phyloP scores from a whole-genome alignment of 35 echinoderm and acorn worm genomes.

The Ophiothrix spiculata region DNA sequence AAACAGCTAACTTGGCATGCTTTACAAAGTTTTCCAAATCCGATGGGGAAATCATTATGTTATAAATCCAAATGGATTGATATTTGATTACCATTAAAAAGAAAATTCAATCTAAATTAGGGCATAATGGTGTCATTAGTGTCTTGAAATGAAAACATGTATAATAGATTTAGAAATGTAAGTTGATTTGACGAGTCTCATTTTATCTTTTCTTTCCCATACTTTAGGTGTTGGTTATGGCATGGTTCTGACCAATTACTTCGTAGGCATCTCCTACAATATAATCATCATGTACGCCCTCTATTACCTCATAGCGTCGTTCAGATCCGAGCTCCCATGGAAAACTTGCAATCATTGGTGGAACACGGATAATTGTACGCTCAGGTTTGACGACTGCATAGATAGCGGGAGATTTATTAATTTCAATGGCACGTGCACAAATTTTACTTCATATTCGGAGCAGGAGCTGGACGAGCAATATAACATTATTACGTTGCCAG shows the following conservation, averaged over 20 bases:
- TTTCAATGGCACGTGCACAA: constrained; percentile 1
- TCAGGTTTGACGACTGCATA: not conserved
- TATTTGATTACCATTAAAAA: not conserved
- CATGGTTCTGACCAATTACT: constrained; percentile 40
- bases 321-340: constrained; percentile 69
- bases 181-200: not conserved
- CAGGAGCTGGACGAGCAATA: not conserved
- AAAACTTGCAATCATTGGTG: constrained; percentile 52
- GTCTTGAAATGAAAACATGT: not conserved
- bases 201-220: constrained; percentile 9
- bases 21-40: too few relatives aligned
- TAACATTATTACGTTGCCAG: not conserved
- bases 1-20: too few relatives aligned
- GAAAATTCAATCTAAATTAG: not conserved
- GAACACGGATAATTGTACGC: constrained; percentile 63
- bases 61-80: not conserved
- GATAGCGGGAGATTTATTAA: constrained; percentile 25
- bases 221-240: constrained; percentile 68
- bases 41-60: not conserved
- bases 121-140: not conserved
- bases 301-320: constrained; percentile 80
- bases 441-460: not conserved
- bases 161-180: not conserved
- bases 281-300: constrained; percentile 81
- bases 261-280: constrained; percentile 64